phyloP scores from a whole-genome alignment of 2,888 invertebrate species.

The Diarsia dahlii region DNA sequence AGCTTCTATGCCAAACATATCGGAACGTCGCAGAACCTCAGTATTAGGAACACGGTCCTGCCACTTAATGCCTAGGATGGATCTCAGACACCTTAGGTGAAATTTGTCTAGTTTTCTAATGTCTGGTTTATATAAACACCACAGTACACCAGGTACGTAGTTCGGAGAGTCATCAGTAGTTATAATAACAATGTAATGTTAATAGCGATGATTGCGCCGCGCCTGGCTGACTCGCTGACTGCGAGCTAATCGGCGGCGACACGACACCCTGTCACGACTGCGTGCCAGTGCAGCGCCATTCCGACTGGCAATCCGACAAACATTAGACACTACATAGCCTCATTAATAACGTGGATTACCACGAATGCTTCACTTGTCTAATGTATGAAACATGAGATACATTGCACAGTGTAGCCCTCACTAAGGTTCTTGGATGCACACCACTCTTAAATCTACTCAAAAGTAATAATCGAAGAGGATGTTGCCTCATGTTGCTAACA shows the following conservation, averaged over 20 bases:
- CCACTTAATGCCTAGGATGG: too few species aligned
- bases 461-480: not conserved
- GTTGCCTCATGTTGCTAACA: too few species aligned
- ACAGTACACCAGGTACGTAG: too few species aligned
- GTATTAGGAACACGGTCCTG: too few species aligned
- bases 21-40: too few species aligned
- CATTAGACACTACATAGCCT: not conserved
- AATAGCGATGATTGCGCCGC: slow-evolving; percentile 18
- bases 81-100: too few species aligned
- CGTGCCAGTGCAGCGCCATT: not conserved
- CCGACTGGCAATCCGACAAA: not conserved
- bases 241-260: not conserved
- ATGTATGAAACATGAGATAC: not conserved
- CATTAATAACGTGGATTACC: not conserved
- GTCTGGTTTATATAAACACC: too few species aligned
- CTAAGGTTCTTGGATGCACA: not conserved
- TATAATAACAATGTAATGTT: slow-evolving; percentile 9
- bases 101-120: too few species aligned
- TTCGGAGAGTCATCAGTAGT: not conserved
- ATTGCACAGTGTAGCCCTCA: not conserved
- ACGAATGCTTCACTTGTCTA: not conserved
- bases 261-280: slow-evolving; percentile 14
- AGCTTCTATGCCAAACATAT: too few species aligned
- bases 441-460: not conserved
- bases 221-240: slow-evolving; percentile 11